Conservation (phyloP, 92 coral and sea anemone genomes). For the Actinernus sp. region DNA sequence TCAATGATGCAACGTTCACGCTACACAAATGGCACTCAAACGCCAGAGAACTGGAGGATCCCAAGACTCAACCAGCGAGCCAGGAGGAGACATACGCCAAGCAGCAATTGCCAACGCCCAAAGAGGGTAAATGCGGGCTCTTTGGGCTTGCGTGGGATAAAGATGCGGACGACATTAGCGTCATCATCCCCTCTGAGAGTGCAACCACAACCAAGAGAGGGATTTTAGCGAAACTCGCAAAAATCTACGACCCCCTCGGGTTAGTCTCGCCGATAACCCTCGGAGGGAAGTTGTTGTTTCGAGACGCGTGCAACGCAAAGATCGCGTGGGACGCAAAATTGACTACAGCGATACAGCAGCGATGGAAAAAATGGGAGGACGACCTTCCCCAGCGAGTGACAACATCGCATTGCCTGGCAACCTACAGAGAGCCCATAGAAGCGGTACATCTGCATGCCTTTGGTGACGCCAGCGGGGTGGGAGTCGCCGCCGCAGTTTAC, state of each 20-base stretch:
- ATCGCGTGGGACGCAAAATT: constrained; percentile 52
- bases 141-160: constrained; percentile 47
- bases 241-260: too few species aligned
- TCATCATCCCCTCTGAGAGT: constrained; percentile 17
- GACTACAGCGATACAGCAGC: constrained; percentile 9
- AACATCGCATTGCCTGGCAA: constrained; percentile 22
- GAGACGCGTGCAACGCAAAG: constrained; percentile 49
- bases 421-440: constrained; percentile 24
- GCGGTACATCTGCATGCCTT: constrained; percentile 41
- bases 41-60: constrained; percentile 25
- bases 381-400: constrained; percentile 20
- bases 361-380: constrained; percentile 49
- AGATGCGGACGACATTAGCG: constrained; percentile 26
- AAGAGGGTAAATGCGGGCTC: too few species aligned
- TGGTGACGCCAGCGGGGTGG: constrained; percentile 62
- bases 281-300: constrained; percentile 46
- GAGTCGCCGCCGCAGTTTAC: constrained; percentile 53
- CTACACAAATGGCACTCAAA: constrained; percentile 47
- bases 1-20: constrained; percentile 35
- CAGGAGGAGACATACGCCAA: constrained; percentile 26
- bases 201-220: constrained; percentile 41
- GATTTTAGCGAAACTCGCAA: too few species aligned
- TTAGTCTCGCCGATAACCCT: constrained; percentile 27
- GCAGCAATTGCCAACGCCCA: constrained; percentile 27
- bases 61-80: background rate